phyloP scores from a whole-genome alignment of 2,113 vertebrate species.

The Sitta europaea region DNA sequence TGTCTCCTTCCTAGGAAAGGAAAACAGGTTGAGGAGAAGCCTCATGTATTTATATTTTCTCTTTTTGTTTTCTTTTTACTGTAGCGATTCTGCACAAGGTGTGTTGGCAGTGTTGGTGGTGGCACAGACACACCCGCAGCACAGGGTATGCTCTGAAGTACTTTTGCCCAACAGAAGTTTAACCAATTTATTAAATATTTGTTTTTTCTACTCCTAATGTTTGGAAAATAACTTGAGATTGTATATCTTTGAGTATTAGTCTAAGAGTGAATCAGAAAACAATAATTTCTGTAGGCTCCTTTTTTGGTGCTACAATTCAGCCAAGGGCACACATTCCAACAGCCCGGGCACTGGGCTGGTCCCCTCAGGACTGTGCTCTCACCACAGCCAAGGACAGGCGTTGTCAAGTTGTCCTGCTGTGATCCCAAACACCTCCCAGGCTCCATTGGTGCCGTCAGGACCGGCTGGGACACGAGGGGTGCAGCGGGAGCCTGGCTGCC shows the following conservation, averaged over 20 bases:
- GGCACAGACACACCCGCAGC: not conserved
- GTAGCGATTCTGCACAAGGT: not conserved
- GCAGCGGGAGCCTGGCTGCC: not conserved
- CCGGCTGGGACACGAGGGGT: rapidly evolving
- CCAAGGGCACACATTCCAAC: not conserved
- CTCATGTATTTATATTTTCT: not conserved
- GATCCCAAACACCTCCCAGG: not conserved
- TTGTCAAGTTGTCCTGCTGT: not conserved
- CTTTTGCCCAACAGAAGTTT: not conserved
- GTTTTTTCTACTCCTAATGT: not conserved
- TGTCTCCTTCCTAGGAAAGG: not conserved
- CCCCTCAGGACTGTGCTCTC: not conserved
- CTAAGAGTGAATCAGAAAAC: not conserved
- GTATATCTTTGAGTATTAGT: not conserved
- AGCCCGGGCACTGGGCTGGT: not conserved
- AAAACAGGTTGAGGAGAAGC: not conserved
- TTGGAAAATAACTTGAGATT: not conserved
- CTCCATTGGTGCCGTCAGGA: rapidly evolving
- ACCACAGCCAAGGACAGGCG: not conserved
- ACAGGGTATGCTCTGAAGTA: not conserved
- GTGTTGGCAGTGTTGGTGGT: not conserved
- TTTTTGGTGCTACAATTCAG: not conserved
- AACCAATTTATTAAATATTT: not conserved
- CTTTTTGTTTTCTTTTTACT: not conserved
- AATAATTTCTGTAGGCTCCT: not conserved